Evolutionary conservation across 2,113 vertebrate genomes (phyloP), one percentile per base, ranked within the genome.

Genomic region (Phocoena phocoena): DNA sequence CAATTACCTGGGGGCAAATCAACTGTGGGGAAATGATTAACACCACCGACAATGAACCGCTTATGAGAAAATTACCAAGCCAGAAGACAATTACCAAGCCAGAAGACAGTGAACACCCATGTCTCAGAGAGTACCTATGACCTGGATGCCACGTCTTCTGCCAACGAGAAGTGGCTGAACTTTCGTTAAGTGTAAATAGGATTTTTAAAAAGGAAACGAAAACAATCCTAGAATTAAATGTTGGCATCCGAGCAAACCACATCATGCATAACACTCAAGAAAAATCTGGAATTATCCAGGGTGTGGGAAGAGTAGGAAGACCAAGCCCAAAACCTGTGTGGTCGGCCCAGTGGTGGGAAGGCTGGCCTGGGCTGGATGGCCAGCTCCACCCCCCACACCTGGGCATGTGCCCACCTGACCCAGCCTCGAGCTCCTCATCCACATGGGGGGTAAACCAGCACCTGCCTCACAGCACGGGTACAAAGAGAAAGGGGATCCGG

Each of bases 201-300:
- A 41, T 60, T 70, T 92, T 88, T n/a, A 31, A 83, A 95, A 96
- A 38, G 28, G 26, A 68, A 89, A 86, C 41, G 8, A 71, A 67
- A 73, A 38, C 17, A 81, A 67, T 28, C 33, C 44, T 31, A 70
- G 80, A 91, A 76, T 67, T 73, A 80, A 58, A 83, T 10, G 25
- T n/a, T 77, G 60, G 28, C 74, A 50, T n/a, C 12, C 9, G 21
- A 38, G 38, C 41, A 88, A 93, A 81, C 23, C 60, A 82, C 31
- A 71, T 44, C 26, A 71, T 14, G 31, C 10, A 3, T 36, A 25
- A 81, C 26, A 36, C 20, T 89, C 4, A 58, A 63, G 91, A 47
- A 95, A 86, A 89, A 44, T 23, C 0, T 77, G 67, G 44, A 71
- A 36, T 47, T 26, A 80, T 33, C 74, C 60, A 55, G 63, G 50